These are phyloP conservation scores for Philereme vetulata DNA, from an alignment of 2,888 invertebrate genomes.

Conservation along the genomic window DNA sequence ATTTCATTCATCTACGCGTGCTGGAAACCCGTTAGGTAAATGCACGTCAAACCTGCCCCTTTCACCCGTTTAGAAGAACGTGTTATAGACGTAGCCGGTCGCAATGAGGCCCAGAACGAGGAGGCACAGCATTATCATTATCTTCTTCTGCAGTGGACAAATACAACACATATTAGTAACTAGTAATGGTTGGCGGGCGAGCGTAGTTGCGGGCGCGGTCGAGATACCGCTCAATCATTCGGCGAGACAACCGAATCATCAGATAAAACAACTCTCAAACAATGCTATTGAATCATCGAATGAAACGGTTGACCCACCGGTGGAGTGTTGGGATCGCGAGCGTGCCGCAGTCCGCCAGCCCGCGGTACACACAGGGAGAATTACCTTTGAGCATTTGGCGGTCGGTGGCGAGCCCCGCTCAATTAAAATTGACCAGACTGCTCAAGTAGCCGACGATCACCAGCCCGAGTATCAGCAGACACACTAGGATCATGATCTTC, in stretches of 20 bases:
- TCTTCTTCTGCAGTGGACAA: conserved; percentile 93
- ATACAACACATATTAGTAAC: conserved; percentile 76
- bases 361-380: conserved; percentile 42
- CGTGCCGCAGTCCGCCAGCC: conserved; percentile 49
- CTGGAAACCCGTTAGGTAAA: conserved; percentile 26
- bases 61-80: conserved; percentile 76
- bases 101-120: conserved; percentile 90
- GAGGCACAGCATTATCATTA: conserved; percentile 95
- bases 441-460: conserved; percentile 89
- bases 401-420: conserved; percentile 63
- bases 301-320: conserved; percentile 13
- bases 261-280: conserved; percentile 18
- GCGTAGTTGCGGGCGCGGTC: conserved; percentile 39
- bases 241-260: conserved; percentile 14
- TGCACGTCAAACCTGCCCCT: conserved; percentile 79
- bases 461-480: conserved; percentile 92
- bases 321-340: conserved; percentile 9
- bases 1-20: conserved; percentile 37
- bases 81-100: conserved; percentile 82
- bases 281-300: conserved; percentile 9
- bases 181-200: conserved; percentile 62
- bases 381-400: conserved; percentile 76
- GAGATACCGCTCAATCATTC: conserved; percentile 15
- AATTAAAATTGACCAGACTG: conserved; percentile 77
- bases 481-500: conserved; percentile 96